phyloP scores from a whole-genome alignment of 2,888 invertebrate genomes.

The Lasioglossum villosulum region DNA sequence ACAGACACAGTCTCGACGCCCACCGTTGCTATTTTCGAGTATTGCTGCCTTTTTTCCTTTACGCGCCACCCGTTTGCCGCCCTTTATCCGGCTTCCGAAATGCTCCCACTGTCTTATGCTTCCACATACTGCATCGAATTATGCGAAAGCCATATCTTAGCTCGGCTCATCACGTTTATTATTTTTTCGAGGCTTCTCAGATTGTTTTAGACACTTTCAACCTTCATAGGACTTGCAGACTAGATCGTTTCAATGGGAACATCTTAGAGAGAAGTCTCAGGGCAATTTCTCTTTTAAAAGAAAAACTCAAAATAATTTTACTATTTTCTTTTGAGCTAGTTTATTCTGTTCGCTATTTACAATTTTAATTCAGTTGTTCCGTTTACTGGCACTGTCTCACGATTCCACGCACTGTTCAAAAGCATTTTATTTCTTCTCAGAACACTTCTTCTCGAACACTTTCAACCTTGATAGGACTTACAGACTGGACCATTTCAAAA shows the following conservation, averaged over 20 bases:
- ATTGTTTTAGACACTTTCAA: not conserved
- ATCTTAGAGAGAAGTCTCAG: too few relatives aligned
- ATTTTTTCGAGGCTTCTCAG: not conserved
- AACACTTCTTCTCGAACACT: too few relatives aligned
- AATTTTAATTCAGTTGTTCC: too few relatives aligned
- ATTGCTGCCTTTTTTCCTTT: constrained; percentile 40
- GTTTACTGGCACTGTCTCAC: too few relatives aligned
- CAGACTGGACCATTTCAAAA: not conserved
- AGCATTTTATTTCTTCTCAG: not conserved
- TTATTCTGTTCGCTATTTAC: too few relatives aligned
- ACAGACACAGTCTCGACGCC: constrained; percentile 30
- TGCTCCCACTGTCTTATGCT: not conserved
- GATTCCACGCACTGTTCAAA: too few relatives aligned
- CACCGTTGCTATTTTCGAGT: constrained; percentile 61
- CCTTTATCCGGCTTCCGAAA: constrained; percentile 26
- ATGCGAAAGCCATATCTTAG: not conserved
- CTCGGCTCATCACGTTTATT: not conserved
- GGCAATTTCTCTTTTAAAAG: too few relatives aligned
- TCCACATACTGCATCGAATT: not conserved
- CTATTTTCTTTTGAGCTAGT: too few relatives aligned
- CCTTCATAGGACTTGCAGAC: not conserved
- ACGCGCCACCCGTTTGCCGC: constrained; percentile 3
- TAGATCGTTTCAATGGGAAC: not conserved
- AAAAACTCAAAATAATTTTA: not conserved
- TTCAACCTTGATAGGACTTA: not conserved